Conservation (phyloP, 1,140 invertebrate genomes). For the Pseudomyrmex dendroicus region DNA sequence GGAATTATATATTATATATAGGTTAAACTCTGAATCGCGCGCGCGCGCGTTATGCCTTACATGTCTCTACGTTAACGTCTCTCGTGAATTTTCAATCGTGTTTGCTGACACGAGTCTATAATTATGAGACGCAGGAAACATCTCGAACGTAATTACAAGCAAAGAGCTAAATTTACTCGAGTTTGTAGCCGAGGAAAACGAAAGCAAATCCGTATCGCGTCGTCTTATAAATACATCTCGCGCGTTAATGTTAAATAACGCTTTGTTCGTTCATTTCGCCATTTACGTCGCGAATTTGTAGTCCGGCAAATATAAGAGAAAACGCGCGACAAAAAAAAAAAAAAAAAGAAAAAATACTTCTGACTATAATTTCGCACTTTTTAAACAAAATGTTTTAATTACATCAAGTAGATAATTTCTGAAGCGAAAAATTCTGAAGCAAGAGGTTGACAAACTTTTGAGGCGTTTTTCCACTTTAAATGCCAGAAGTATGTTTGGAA, state of each 20-base stretch:
- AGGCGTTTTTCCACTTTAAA: background rate
- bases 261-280: background rate
- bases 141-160: background rate
- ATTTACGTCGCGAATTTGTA: background rate
- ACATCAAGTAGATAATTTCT: background rate
- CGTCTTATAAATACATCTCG: constrained; percentile 7
- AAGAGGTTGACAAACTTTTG: no score
- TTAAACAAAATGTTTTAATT: background rate
- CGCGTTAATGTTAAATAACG: background rate
- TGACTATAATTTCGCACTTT: background rate
- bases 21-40: no score
- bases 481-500: background rate
- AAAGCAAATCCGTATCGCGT: background rate
- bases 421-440: background rate
- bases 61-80: no score
- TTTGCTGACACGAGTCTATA: background rate
- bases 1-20: no score
- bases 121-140: background rate
- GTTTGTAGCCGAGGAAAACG: background rate
- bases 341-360: background rate
- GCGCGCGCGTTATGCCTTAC: no score
- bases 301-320: background rate
- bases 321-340: background rate
- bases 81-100: no score
- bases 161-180: background rate